Conservation (phyloP, 2,113 vertebrate genomes). For the Atherinomorus stipes region DNA sequence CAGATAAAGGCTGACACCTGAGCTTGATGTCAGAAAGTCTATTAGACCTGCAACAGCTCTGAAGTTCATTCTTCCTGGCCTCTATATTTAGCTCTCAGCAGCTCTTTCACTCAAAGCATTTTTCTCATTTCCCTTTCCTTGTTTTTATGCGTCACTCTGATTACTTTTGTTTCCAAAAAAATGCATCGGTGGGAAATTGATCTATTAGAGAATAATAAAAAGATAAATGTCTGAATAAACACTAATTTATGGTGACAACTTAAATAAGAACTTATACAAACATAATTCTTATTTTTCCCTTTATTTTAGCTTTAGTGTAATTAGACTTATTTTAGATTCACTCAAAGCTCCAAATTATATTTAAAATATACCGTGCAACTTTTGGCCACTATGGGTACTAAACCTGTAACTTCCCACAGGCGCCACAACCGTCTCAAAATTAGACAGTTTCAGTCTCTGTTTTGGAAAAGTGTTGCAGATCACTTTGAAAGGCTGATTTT, state of each 20-base stretch:
- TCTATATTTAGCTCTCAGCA: constrained; percentile 46
- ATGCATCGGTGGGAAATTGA: background rate
- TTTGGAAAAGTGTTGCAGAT: too few relatives aligned
- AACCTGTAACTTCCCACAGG: too few relatives aligned
- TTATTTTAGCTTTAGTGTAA: constrained; percentile 1
- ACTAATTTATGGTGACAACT: background rate
- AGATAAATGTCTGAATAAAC: background rate
- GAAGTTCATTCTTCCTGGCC: constrained; percentile 15
- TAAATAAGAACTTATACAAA: background rate
- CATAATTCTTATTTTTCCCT: background rate
- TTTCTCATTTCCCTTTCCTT: constrained; percentile 9
- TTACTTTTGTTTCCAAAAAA: background rate
- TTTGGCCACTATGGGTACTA: too few relatives aligned
- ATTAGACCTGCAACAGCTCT: constrained; percentile 52
- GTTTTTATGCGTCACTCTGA: background rate
- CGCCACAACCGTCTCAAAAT: too few relatives aligned
- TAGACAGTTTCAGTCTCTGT: too few relatives aligned
- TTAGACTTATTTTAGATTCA: background rate
- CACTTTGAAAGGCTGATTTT: too few relatives aligned
- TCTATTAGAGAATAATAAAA: background rate
- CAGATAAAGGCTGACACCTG: constrained; percentile 32
- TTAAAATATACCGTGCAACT: too few relatives aligned
- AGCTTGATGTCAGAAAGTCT: constrained; percentile 47
- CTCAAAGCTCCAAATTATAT: background rate
- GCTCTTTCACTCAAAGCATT: background rate